Percentiles rank a stretch among this genome's conserved stretches.
These are phyloP conservation scores for Petroica traversi DNA, from an alignment of 2,113 vertebrate species.

Conservation along the genomic window DNA sequence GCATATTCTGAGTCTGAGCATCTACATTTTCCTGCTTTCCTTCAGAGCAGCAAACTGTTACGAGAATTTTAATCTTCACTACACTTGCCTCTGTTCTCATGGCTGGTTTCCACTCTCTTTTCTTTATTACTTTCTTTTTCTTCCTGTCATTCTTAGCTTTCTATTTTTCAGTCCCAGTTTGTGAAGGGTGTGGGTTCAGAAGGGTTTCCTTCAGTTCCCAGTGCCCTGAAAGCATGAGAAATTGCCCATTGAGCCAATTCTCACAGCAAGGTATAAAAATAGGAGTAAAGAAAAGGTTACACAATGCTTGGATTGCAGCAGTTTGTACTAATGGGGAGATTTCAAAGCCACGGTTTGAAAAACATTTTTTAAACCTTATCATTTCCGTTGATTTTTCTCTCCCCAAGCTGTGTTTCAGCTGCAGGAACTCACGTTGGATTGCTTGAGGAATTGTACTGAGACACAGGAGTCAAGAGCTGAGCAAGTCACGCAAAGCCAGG, in stretches of 20 bases:
- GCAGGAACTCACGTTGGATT: neutral
- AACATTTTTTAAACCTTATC: conserved; percentile 53
- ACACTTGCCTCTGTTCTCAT: conserved; percentile 71
- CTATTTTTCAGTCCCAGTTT: conserved; percentile 76
- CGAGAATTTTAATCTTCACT: conserved; percentile 54
- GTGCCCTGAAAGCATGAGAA: conserved; percentile 80
- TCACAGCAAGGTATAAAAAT: conserved; percentile 83
- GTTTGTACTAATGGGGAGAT: conserved; percentile 56
- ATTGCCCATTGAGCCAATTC: conserved; percentile 74
- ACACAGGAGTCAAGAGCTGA: neutral
- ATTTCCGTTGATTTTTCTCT: conserved; percentile 69
- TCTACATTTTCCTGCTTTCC: conserved; percentile 10
- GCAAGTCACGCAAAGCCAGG: conserved; percentile 4
- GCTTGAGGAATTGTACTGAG: neutral
- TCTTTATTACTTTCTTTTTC: conserved; percentile 80
- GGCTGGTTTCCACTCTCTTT: conserved; percentile 69
- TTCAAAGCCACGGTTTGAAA: conserved; percentile 58
- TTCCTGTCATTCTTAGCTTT: conserved; percentile 85
- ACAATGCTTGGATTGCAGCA: conserved; percentile 60
- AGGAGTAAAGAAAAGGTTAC: conserved; percentile 71
- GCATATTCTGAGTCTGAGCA: neutral
- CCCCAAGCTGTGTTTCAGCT: conserved; percentile 18
- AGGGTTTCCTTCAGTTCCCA: conserved; percentile 78
- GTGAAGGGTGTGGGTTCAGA: conserved; percentile 74
- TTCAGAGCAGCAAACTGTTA: neutral